A percentile compares a stretch with the other conserved stretches of the same genome.
These are phyloP conservation scores for Vicugna pacos DNA, from an alignment of 2,113 vertebrate species.

Conservation along the genomic window DNA sequence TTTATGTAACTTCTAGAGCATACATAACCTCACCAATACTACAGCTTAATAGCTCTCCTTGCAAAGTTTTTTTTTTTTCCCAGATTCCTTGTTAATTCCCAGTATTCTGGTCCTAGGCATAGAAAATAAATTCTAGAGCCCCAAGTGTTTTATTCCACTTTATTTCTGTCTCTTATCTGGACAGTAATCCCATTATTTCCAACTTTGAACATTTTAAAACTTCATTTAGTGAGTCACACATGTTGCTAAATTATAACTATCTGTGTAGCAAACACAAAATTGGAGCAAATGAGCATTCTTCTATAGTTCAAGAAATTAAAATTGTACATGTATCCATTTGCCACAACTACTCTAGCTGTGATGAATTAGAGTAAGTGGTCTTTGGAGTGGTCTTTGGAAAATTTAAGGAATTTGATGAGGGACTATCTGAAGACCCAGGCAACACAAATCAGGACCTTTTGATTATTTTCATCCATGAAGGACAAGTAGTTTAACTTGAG, in stretches of 20 bases:
- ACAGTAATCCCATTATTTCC: background rate
- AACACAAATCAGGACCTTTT: background rate
- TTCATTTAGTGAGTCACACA: background rate
- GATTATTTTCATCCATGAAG: background rate
- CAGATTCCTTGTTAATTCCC: background rate
- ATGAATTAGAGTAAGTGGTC: background rate
- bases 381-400: background rate
- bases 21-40: background rate
- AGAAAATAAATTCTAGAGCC: conserved; percentile 23
- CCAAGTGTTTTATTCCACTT: background rate
- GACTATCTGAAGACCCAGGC: background rate
- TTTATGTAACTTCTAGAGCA: background rate
- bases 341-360: background rate
- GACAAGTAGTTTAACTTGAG: background rate
- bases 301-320: background rate
- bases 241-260: background rate
- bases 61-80: background rate
- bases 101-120: background rate
- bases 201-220: background rate
- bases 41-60: background rate
- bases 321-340: background rate
- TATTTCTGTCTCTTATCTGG: conserved; percentile 11
- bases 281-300: background rate
- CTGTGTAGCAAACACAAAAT: background rate
- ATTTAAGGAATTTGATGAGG: background rate